phyloP scores from a whole-genome alignment of 2,888 invertebrate species.

The Endomychus coccineus region DNA sequence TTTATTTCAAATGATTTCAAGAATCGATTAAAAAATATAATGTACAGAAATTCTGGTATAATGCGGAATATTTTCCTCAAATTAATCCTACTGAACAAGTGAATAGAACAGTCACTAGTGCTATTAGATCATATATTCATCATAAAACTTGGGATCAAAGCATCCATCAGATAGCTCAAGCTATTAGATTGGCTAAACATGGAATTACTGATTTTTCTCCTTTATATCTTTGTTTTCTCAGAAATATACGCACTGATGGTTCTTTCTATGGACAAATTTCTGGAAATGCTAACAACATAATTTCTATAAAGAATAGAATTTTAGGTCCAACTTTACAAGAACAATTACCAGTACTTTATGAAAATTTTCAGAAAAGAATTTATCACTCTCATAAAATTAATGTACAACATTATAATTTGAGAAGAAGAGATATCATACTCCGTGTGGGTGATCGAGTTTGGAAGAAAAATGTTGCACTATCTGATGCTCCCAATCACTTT shows the following conservation, averaged over 20 bases:
- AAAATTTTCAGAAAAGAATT: background rate
- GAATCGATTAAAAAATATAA: slow-evolving; percentile 3
- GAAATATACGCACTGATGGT: slow-evolving; percentile 5
- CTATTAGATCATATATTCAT: slow-evolving; percentile 5
- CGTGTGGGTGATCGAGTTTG: background rate
- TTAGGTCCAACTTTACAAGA: slow-evolving; percentile 2
- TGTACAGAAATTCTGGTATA: slow-evolving; percentile 4
- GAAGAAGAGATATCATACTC: background rate
- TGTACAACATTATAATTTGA: background rate
- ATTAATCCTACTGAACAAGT: slow-evolving; percentile 5
- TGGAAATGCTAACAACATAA: slow-evolving; percentile 2
- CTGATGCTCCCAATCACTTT: background rate
- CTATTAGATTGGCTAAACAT: slow-evolving; percentile 8
- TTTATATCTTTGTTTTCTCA: slow-evolving; percentile 3
- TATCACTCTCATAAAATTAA: slow-evolving; percentile 1
- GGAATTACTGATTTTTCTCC: slow-evolving; percentile 9
- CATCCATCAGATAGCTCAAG: slow-evolving; percentile 6
- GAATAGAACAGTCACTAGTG: slow-evolving; percentile 17
- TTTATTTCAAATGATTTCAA: slow-evolving; percentile 4
- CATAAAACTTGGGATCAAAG: slow-evolving; percentile 7
- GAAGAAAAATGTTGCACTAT: slow-evolving; percentile 3
- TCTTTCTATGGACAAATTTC: slow-evolving; percentile 6
- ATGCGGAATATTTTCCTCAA: slow-evolving; percentile 8
- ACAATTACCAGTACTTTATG: background rate
- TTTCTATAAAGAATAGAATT: background rate